Base-by-base conservation (phyloP, 2,888 invertebrate genomes). In the Pardosa pseudoannulata region DNA sequence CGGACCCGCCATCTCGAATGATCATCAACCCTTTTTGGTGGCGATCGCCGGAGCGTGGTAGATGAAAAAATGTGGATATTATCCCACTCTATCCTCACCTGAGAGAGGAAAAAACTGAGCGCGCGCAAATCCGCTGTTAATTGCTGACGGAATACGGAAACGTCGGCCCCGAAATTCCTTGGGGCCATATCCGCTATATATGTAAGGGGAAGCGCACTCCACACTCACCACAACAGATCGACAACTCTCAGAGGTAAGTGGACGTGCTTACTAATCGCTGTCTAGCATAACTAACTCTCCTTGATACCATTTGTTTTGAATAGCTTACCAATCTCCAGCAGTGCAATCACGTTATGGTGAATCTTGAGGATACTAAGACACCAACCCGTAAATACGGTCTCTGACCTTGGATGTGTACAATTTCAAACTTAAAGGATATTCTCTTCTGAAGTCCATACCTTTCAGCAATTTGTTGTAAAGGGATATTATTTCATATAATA, bases 71-170 rank as follows among this genome's bases (percentile, higher is more conserved):
- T n/a, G 28, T n/a, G 27, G 31, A 31, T 65, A 31, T 31, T 16
- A 31, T 16, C 68, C 32, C 5, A 29, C 56, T 31, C 72, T 7
- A 32, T 78, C 23, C 72, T 31, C 13, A 50, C 36, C 62, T 41
- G 32, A 56, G 70, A 76, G 71, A 70, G 64, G 31, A 32, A 82
- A n/a, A n/a, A n/a, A 83, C 71, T 56, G 64, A 23, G 7, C 23
- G 19, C 23, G 56, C 7, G 19, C 23, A 56, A 56, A 56, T 56
- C 56, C 56, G 32, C 5, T 36, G 28, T 36, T 83, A 83, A 83
- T 83, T 83, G 67, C 83, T 39, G n/a, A 36, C 64, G 83, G 83
- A 83, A 83, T 78, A 83, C 83, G 83, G 83, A 83, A 83, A 72
- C 56, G 29, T 3, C 28, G 9, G 23, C 3, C 23, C 68, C 29